Percentiles rank a stretch among this genome's conserved stretches.
These are phyloP conservation scores for Glaucopsyche alexis DNA, from an alignment of 2,888 invertebrate genomes.

Conservation along the genomic window DNA sequence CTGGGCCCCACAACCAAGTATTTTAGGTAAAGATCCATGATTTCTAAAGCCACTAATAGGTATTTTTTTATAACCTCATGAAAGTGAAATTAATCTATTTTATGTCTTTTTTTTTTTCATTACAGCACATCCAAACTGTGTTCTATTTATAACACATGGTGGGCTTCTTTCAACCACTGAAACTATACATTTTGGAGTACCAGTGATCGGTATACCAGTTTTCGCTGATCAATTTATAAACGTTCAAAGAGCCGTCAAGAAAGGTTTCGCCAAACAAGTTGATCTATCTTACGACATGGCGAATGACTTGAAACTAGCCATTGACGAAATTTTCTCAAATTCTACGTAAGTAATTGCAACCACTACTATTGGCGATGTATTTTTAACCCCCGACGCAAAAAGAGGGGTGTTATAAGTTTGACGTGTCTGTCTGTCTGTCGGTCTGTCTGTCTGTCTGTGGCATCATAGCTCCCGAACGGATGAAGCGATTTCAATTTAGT, in stretches of 20 bases:
- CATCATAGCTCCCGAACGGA: no score
- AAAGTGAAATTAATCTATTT: not conserved
- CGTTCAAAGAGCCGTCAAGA: constrained; percentile 49
- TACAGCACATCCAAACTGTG: constrained; percentile 51
- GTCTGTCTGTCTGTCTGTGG: no score
- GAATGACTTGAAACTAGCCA: constrained; percentile 47
- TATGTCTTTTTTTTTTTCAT: constrained; percentile 32
- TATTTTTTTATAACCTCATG: not conserved
- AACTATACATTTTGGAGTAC: constrained; percentile 51
- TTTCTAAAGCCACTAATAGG: not conserved
- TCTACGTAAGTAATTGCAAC: constrained; percentile 42
- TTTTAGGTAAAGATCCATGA: constrained; percentile 43
- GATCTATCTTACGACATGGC: constrained; percentile 46
- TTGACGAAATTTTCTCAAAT: constrained; percentile 47
- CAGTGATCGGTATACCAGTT: constrained; percentile 53
- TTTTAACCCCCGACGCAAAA: not conserved
- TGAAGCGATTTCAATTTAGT: no score
- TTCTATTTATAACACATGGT: constrained; percentile 53
- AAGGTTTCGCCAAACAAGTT: constrained; percentile 51
- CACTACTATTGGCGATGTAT: not conserved
- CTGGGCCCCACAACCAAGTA: constrained; percentile 65
- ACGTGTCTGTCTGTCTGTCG: no score
- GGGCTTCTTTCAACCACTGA: constrained; percentile 53
- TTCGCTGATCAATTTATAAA: constrained; percentile 59
- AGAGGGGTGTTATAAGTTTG: no score